Base-by-base conservation (phyloP, 2,797 vertebrate species). In the Darevskia nairensis region DNA sequence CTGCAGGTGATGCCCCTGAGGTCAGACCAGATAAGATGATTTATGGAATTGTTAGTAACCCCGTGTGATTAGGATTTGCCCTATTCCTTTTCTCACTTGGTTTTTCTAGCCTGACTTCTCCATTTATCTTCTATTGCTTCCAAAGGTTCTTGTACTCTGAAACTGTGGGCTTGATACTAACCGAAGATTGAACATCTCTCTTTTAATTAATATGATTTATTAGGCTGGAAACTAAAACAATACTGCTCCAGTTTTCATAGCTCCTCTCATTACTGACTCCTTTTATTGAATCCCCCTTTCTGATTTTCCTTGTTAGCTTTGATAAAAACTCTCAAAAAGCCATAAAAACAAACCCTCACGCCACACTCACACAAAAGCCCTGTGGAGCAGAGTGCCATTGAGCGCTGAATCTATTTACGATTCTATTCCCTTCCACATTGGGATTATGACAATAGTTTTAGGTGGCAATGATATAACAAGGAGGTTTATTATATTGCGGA, bases 161-260 rank as follows among this genome's bases (percentile, higher is more conserved):
- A 94, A 93, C 55, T 78, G 86, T 32, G 90, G 66, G 68, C 71
- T 82, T 84, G 88, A 41, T 66, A 29, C 79, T 79, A 88, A 82
- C 78, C 86, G 86, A 92, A 94, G 80, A 81, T 71, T 66, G 15
- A 91, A 92, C 74, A 44, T 23, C 3, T 82, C 19, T 75, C 4
- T 91, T 93, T 91, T 82, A 94, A 89, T 92, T 92, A 92, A 72
- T 82, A 77, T 90, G 71, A 93, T 92, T 90, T 93, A 92, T 94
- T 91, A 86, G 35, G 90, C 55, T 61, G 86, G 83, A 93, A 91
- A 77, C 21, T 86, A 88, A 92, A 93, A 86, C 50, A 92, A 75
- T 86, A 64, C 21, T 86, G 17, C 41, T 90, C 74, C 87, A 86
- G 64, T 61, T 94, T 92, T 74, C 84, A 72, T 87, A 80, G 13